Evolutionary conservation across 2,888 invertebrate genomes (phyloP).

Genomic region (Alloplasta piceator): DNA sequence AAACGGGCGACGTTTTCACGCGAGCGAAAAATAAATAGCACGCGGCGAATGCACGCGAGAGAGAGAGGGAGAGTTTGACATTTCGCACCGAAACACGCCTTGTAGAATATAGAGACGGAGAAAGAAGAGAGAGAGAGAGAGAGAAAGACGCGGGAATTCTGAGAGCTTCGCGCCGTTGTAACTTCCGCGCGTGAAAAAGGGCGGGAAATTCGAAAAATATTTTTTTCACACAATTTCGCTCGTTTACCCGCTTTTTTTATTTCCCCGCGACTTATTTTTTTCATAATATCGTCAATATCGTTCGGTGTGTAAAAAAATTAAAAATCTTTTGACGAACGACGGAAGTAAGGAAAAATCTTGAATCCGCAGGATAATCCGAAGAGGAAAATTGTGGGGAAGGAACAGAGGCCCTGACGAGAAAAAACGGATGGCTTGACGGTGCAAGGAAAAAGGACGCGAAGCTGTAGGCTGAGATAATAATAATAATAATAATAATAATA

Average conservation of each 20-base stretch:
- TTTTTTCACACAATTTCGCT: background rate
- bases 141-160: background rate
- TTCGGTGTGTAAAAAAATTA: no score
- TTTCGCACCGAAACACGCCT: constrained; percentile 29
- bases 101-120: constrained; percentile 40
- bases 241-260: no score
- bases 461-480: no score
- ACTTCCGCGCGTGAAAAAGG: background rate
- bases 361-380: no score
- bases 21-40: constrained; percentile 24
- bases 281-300: no score
- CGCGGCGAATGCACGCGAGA: constrained; percentile 34
- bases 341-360: no score
- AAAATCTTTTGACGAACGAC: no score
- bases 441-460: no score
- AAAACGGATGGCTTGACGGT: no score
- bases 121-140: background rate
- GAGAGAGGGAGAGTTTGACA: constrained; percentile 48
- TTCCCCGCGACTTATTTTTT: no score
- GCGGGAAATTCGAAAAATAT: background rate
- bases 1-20: constrained; percentile 34
- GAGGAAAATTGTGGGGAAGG: no score
- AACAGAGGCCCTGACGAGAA: no score
- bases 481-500: background rate
- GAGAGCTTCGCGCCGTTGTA: background rate